A percentile compares a stretch with the other conserved stretches of the same genome.
Evolutionary conservation across 2,888 invertebrate species (phyloP).

Genomic region (Melanostoma scalare): DNA sequence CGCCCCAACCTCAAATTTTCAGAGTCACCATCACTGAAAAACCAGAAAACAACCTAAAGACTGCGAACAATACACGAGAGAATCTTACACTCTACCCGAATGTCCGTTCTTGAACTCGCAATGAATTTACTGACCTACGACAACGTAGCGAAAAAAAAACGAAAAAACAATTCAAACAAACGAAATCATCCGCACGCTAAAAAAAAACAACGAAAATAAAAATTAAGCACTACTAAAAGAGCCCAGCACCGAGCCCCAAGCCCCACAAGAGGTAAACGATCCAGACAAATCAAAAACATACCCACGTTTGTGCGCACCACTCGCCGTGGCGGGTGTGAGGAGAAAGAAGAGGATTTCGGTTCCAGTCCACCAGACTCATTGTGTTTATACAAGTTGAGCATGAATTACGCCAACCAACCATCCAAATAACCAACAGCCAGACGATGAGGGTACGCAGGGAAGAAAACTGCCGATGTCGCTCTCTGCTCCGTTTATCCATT

Average conservation of each 20-base stretch:
- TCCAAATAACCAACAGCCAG: conserved; percentile 67
- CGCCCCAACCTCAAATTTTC: conserved; percentile 34
- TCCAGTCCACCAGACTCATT: conserved; percentile 72
- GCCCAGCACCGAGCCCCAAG: conserved; percentile 64
- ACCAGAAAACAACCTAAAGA: conserved; percentile 19
- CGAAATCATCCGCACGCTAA: conserved; percentile 21
- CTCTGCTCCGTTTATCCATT: conserved; percentile 58
- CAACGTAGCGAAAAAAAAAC: conserved; percentile 64
- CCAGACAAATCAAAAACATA: conserved; percentile 73
- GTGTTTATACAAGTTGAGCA: conserved; percentile 73
- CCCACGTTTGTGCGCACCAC: conserved; percentile 64
- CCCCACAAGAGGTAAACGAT: conserved; percentile 65
- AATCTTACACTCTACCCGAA: conserved; percentile 60
- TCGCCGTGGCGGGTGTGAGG: conserved; percentile 20
- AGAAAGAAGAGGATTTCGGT: conserved; percentile 36
- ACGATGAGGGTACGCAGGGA: conserved; percentile 55
- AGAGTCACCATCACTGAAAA: conserved; percentile 43
- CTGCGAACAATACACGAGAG: conserved; percentile 38
- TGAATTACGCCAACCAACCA: conserved; percentile 69
- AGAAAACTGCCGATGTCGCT: conserved; percentile 43
- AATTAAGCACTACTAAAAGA: conserved; percentile 59
- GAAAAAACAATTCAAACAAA: conserved; percentile 35
- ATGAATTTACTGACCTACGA: conserved; percentile 73
- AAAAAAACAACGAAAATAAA: conserved; percentile 35
- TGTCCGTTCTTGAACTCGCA: conserved; percentile 72